Evolutionary conservation across 2,797 vertebrate species (phyloP).

Genomic region (Philypnodon macrostomus): DNA sequence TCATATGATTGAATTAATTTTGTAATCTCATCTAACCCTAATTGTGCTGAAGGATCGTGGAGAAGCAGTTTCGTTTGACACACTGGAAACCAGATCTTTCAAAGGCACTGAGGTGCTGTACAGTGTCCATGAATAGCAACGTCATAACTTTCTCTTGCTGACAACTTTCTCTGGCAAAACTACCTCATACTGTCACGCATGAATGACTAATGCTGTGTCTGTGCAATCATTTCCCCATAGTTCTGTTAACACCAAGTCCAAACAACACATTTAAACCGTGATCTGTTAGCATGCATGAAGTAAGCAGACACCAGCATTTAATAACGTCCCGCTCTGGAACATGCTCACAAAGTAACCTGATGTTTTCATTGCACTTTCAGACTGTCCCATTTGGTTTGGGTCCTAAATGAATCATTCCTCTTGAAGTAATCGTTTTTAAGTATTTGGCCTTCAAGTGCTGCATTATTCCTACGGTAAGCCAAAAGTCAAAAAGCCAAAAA

Average conservation of each 20-base stretch:
- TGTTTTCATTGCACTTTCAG: constrained; percentile 22
- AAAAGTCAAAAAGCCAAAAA: constrained; percentile 13
- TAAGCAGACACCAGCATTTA: background rate
- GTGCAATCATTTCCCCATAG: constrained; percentile 4
- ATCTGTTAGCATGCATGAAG: constrained; percentile 3
- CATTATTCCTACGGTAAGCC: constrained; percentile 16
- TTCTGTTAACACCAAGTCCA: constrained; percentile 7
- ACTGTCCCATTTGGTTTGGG: constrained; percentile 17
- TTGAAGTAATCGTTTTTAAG: constrained; percentile 15
- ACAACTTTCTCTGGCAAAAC: constrained; percentile 12
- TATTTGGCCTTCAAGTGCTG: constrained; percentile 22
- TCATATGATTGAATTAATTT: no score
- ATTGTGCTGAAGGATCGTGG: no score
- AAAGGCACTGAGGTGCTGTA: constrained; percentile 23
- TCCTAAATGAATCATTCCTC: constrained; percentile 22
- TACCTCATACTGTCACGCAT: background rate
- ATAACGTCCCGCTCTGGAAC: constrained; percentile 9
- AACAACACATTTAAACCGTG: background rate
- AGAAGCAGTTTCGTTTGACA: constrained; percentile 11
- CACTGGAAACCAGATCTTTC: constrained; percentile 22
- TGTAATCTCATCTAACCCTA: no score
- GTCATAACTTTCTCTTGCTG: constrained; percentile 1
- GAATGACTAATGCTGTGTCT: constrained; percentile 8
- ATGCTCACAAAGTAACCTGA: constrained; percentile 14
- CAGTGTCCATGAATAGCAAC: constrained; percentile 12